These are phyloP conservation scores for Drosophila ironensis DNA, from an alignment of 1,140 invertebrate genomes.

Conservation along the genomic window DNA sequence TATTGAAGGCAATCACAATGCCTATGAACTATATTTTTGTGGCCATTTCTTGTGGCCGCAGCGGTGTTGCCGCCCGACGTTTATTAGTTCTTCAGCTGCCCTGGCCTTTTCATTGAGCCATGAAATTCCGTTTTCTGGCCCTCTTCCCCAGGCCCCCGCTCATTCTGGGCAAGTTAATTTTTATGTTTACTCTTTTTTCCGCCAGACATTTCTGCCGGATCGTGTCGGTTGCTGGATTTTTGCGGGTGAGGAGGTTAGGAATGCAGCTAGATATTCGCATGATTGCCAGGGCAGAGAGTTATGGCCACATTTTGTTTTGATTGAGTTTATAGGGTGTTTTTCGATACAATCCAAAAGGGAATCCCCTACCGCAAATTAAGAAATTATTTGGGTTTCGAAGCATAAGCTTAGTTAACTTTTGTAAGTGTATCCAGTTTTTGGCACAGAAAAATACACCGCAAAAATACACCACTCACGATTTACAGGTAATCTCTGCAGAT, in stretches of 20 bases:
- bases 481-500: not conserved
- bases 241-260: conserved; percentile 1
- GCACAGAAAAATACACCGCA: not conserved
- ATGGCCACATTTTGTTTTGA: conserved; percentile 36
- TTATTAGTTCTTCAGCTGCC: conserved; percentile 68
- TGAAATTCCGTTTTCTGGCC: conserved; percentile 61
- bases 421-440: conserved; percentile 8
- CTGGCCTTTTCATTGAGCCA: conserved; percentile 64
- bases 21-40: conserved; percentile 67
- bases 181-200: conserved; percentile 44
- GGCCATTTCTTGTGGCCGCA: conserved; percentile 39
- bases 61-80: conserved; percentile 25
- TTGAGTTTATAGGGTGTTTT: conserved; percentile 29
- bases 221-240: conserved; percentile 6
- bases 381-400: too few species aligned
- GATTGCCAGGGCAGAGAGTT: conserved; percentile 27
- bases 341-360: too few species aligned
- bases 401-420: not conserved
- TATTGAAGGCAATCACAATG: conserved; percentile 79
- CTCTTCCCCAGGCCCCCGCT: not conserved
- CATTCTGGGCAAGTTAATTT: conserved; percentile 32
- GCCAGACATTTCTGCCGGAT: conserved; percentile 40
- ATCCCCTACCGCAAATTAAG: too few species aligned
- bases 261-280: conserved; percentile 34
- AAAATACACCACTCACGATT: conserved; percentile 28